A percentile compares a stretch with the other conserved stretches of the same genome.
These are phyloP conservation scores for Torymus tubicola DNA, from an alignment of 2,888 invertebrate genomes.

Conservation along the genomic window DNA sequence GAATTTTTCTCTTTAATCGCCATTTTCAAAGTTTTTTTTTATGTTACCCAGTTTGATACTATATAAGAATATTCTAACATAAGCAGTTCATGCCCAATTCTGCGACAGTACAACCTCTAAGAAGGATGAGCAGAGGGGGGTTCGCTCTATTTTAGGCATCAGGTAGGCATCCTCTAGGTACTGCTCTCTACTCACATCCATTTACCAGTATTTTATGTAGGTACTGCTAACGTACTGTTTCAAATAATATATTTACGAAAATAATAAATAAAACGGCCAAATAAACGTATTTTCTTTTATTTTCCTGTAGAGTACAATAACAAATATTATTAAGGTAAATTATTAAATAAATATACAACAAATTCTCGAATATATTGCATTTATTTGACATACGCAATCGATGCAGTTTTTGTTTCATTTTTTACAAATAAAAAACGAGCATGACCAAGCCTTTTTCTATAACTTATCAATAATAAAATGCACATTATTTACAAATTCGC, in stretches of 20 bases:
- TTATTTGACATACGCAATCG: slow-evolving; percentile 53
- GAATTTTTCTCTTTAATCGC: too few species aligned
- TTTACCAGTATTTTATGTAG: too few species aligned
- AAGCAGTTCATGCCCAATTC: too few species aligned
- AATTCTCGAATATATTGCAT: slow-evolving; percentile 51
- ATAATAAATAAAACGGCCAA: slow-evolving; percentile 69
- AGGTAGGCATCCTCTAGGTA: too few species aligned
- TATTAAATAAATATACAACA: slow-evolving; percentile 23
- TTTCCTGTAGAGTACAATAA: slow-evolving; percentile 17
- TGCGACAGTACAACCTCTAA: too few species aligned
- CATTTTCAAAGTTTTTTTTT: too few species aligned
- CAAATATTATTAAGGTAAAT: slow-evolving; percentile 11
- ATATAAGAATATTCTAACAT: too few species aligned
- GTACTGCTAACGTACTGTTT: too few species aligned
- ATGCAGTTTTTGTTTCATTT: slow-evolving; percentile 44
- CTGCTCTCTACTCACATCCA: too few species aligned
- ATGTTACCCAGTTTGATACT: too few species aligned
- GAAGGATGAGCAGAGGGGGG: too few species aligned
- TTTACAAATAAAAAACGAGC: slow-evolving; percentile 50
- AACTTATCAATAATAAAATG: slow-evolving; percentile 51
- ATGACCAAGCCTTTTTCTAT: slow-evolving; percentile 36
- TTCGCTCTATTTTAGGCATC: too few species aligned
- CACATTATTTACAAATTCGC: slow-evolving; percentile 55
- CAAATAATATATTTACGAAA: slow-evolving; percentile 66
- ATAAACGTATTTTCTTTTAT: slow-evolving; percentile 43